Percentiles rank a stretch among this genome's conserved stretches.
Evolutionary conservation across 2,888 invertebrate species (phyloP).

Genomic region (Cryptus viduatorius): DNA sequence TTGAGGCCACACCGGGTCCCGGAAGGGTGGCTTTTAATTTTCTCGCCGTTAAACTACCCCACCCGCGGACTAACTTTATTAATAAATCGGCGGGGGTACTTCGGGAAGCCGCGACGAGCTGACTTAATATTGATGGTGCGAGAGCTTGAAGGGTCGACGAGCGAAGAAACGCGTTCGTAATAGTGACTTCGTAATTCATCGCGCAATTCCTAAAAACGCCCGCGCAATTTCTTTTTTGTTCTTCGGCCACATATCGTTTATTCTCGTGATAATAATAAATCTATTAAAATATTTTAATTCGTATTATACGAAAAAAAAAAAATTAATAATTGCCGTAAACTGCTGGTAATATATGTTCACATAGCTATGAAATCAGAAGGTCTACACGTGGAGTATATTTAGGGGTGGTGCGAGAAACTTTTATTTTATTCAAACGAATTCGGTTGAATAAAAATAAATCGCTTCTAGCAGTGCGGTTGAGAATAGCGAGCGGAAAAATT

Average conservation of each 20-base stretch:
- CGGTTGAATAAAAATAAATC: too few relatives aligned
- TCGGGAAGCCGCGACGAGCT: constrained; percentile 67
- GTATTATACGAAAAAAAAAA: too few relatives aligned
- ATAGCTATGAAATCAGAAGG: too few relatives aligned
- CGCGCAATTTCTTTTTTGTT: background rate
- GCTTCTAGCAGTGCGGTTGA: background rate
- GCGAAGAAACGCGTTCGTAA: background rate
- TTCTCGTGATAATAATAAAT: background rate
- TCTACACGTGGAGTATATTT: too few relatives aligned
- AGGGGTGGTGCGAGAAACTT: too few relatives aligned
- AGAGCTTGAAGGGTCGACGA: constrained; percentile 26
- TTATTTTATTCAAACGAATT: too few relatives aligned
- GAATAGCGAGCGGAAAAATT: background rate
- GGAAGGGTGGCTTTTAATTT: constrained; percentile 66
- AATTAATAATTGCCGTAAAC: too few relatives aligned
- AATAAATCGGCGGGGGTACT: constrained; percentile 70
- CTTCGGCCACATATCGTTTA: background rate
- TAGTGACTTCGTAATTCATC: background rate
- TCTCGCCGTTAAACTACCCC: constrained; percentile 54
- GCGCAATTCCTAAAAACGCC: background rate
- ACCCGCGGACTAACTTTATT: constrained; percentile 68
- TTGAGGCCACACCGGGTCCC: background rate
- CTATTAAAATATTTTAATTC: too few relatives aligned
- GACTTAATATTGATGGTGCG: constrained; percentile 72
- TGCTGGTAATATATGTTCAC: too few relatives aligned